Evolutionary conservation across 2,113 vertebrate genomes (phyloP), one percentile per base, ranked within the genome.

Genomic region (Notarius quadriscutis): DNA sequence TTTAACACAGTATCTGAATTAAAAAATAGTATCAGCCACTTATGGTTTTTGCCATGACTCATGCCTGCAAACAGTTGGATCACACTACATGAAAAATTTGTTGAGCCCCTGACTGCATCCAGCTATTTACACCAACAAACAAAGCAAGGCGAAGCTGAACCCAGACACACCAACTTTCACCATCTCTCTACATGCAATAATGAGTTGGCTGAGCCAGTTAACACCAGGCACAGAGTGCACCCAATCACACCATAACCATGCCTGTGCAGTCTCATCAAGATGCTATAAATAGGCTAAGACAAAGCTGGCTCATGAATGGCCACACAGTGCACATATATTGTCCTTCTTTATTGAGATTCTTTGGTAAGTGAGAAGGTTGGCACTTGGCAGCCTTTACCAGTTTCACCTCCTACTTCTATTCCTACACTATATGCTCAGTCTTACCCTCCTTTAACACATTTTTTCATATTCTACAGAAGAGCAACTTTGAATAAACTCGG

Each of bases 151-250:
- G 22, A 18, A 50, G 20, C 2, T 22, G 9, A 75, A 75, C 11
- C 2, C 67, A 17, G 17, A 57, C 9, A 72, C 50, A 25, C 11
- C 71, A 72, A 41, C 18, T 41, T 14, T 69, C n/a, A 69, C 11
- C 22, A 22, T 25, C 25, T 30, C 14, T 2, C 14, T 78, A 27
- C 20, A 30, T 4, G 2, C 83, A 84, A 69, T 79, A 4, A 67
- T 58, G 12, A 12, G 63, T 17, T 81, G 20, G 34, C 75, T 82
- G 53, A 74, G 69, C 9, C 67, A 63, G 83, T 83, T 83, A 75
- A 30, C 57, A 60, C 14, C 79, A 87, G 67, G 86, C 83, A 81
- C 3, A 7, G 17, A 58, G 7, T 74, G 57, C 75, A 34, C 17
- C 27, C 77, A 86, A 41, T 48, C 63, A 27, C 78, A 72, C 80